A percentile compares a stretch with the other conserved stretches of the same genome.
Conservation (phyloP, 2,113 vertebrate genomes). For the Gallinago jamesoni region DNA sequence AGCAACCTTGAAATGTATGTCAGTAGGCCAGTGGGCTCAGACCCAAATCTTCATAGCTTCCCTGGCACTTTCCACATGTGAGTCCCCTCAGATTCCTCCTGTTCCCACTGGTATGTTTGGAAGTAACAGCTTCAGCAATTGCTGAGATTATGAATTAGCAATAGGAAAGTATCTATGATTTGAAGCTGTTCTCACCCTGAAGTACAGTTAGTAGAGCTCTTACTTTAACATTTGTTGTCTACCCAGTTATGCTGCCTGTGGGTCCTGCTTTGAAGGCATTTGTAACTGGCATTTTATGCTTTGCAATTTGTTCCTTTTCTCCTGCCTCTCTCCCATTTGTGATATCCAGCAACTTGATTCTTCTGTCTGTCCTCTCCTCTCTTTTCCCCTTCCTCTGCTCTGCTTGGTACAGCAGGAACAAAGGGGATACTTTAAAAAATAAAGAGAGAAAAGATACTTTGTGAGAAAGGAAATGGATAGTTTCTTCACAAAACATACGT, state of each 20-base stretch:
- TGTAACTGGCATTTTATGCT: not conserved
- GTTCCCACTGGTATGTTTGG: not conserved
- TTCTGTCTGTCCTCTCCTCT: not conserved
- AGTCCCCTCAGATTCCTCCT: not conserved
- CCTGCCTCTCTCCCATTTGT: not conserved
- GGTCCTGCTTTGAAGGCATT: not conserved
- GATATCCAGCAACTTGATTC: not conserved
- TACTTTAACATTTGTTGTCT: not conserved
- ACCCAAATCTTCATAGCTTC: not conserved
- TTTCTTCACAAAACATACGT: not conserved
- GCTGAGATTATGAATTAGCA: not conserved
- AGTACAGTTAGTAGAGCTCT: not conserved
- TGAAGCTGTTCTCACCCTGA: not conserved
- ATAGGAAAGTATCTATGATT: not conserved
- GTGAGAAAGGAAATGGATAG: not conserved
- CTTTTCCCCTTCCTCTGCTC: not conserved
- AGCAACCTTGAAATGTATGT: not conserved
- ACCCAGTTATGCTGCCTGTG: not conserved
- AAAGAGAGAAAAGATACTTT: not conserved
- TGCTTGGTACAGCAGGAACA: not conserved
- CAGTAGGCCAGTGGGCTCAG: not conserved
- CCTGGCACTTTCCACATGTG: not conserved
- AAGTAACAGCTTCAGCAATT: not conserved
- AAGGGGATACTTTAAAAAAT: not conserved
- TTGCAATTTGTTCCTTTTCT: not conserved